phyloP scores from a whole-genome alignment of 2,888 invertebrate genomes.

The Dorcus hopei region DNA sequence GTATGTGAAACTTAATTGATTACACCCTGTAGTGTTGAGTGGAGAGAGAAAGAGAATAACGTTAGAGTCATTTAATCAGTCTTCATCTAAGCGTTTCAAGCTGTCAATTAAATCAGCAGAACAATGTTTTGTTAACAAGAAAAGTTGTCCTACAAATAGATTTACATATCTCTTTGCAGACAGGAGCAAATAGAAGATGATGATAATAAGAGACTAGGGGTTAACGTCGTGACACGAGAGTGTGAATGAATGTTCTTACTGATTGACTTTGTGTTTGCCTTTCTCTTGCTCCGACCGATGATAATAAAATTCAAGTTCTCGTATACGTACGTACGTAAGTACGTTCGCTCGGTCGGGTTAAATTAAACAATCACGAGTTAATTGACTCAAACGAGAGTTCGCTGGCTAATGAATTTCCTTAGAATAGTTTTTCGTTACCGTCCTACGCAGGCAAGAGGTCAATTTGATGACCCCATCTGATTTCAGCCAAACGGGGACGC shows the following conservation, averaged over 20 bases:
- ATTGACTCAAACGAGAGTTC: constrained; percentile 1
- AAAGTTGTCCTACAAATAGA: neutral
- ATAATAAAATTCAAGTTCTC: neutral
- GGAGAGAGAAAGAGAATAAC: no score
- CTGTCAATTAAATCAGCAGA: neutral
- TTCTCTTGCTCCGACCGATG: neutral
- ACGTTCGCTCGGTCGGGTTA: neutral
- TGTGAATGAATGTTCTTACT: neutral
- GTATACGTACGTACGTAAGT: neutral
- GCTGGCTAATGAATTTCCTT: constrained; percentile 6
- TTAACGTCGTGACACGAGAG: neutral
- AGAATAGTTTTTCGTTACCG: constrained; percentile 3
- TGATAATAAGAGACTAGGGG: neutral
- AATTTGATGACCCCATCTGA: constrained; percentile 10
- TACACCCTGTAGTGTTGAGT: no score
- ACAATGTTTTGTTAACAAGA: neutral
- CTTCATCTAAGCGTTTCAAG: neutral
- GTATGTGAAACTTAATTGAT: no score
- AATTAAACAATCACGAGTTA: neutral
- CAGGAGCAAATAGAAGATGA: constrained; percentile 1
- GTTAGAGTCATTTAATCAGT: no score
- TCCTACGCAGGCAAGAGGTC: constrained; percentile 2
- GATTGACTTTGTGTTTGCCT: neutral
- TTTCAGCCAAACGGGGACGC: constrained; percentile 5
- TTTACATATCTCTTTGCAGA: neutral